These are phyloP conservation scores for Microplitis demolitor DNA, from an alignment of 1,140 invertebrate species.

Conservation along the genomic window DNA sequence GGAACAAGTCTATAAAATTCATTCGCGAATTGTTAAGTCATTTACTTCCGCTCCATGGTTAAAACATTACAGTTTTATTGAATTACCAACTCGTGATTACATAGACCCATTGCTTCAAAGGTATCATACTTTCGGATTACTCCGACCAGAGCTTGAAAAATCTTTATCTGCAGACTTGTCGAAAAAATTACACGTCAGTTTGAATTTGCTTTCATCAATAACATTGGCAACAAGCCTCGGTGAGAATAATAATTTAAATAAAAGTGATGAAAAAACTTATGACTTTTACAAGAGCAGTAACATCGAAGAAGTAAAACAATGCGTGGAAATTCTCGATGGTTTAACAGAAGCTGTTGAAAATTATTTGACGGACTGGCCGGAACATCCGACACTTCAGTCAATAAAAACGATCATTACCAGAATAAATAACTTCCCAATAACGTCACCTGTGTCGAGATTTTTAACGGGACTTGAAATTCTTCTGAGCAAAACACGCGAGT, in stretches of 20 bases:
- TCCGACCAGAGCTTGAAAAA: conserved; percentile 58
- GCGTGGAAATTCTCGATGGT: conserved; percentile 70
- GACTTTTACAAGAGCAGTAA: conserved; percentile 91
- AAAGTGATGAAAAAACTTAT: conserved; percentile 44
- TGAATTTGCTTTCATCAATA: conserved; percentile 57
- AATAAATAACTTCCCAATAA: conserved; percentile 79
- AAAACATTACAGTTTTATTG: conserved; percentile 34
- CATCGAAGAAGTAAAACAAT: conserved; percentile 75
- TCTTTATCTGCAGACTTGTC: conserved; percentile 59
- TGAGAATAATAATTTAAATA: conserved; percentile 20
- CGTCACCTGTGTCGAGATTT: conserved; percentile 84
- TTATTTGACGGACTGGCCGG: conserved; percentile 84
- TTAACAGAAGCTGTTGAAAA: conserved; percentile 69
- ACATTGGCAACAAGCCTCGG: conserved; percentile 22
- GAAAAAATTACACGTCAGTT: conserved; percentile 61
- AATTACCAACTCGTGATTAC: conserved; percentile 57
- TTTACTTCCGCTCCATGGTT: conserved; percentile 67
- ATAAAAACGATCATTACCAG: conserved; percentile 74
- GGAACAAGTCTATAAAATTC: conserved; percentile 64
- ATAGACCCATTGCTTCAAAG: conserved; percentile 65
- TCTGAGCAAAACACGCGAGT: conserved; percentile 82
- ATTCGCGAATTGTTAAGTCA: conserved; percentile 65
- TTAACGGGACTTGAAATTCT: conserved; percentile 90
- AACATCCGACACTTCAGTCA: conserved; percentile 84
- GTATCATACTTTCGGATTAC: conserved; percentile 62